phyloP scores from a whole-genome alignment of 2,113 vertebrate species.

The Ellobius talpinus region DNA sequence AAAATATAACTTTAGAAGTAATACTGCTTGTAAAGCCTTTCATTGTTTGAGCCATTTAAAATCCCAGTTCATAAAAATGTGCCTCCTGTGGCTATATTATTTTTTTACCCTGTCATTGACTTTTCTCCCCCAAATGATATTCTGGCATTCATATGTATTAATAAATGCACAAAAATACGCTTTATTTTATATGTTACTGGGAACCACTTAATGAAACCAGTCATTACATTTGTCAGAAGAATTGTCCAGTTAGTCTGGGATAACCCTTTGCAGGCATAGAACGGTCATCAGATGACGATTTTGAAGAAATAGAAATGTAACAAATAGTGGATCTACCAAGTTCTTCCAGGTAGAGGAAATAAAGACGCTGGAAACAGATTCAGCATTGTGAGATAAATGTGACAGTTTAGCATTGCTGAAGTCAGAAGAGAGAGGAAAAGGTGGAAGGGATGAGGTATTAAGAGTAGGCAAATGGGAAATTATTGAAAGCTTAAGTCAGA shows the following conservation, averaged over 20 bases:
- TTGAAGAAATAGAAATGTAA: constrained; percentile 51
- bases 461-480: not conserved
- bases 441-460: not conserved
- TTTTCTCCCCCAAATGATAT: not conserved
- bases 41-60: constrained; percentile 43
- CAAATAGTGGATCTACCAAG: not conserved
- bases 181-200: constrained; percentile 2
- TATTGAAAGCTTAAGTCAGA: constrained; percentile 42
- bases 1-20: constrained; percentile 22
- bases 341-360: not conserved
- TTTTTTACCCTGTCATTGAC: not conserved
- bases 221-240: constrained; percentile 24
- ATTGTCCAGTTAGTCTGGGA: constrained; percentile 7
- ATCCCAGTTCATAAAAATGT: constrained; percentile 25
- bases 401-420: not conserved
- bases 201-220: constrained; percentile 24
- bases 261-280: constrained; percentile 17
- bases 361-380: not conserved
- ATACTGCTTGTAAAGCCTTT: constrained; percentile 35
- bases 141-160: constrained; percentile 17
- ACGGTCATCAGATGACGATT: constrained; percentile 47
- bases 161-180: not conserved
- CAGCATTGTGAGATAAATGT: not conserved
- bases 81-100: not conserved
- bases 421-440: not conserved